A percentile compares a stretch with the other conserved stretches of the same genome.
Conservation (phyloP, 2,113 vertebrate species). For the Chaetodon auriga region DNA sequence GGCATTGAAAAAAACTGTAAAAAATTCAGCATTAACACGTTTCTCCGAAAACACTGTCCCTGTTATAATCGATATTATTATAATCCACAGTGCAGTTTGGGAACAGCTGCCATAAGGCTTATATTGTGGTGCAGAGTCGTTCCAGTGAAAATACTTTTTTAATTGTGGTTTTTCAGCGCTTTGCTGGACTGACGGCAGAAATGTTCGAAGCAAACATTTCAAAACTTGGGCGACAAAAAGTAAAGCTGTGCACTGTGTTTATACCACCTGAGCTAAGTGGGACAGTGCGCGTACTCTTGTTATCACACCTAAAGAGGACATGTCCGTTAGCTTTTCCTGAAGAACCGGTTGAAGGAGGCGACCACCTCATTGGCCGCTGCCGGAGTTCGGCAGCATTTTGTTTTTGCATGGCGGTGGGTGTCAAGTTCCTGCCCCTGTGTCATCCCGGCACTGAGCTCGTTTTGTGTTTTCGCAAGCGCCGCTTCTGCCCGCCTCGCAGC, state of each 20-base stretch:
- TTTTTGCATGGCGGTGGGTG: slow-evolving; percentile 26
- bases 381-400: slow-evolving; percentile 28
- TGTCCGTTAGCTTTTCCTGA: background rate
- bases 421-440: slow-evolving; percentile 38
- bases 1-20: background rate
- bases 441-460: slow-evolving; percentile 33
- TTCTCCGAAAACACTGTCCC: background rate
- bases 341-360: background rate
- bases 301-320: too few species aligned
- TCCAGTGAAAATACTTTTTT: background rate
- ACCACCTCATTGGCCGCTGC: slow-evolving; percentile 4
- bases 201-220: background rate
- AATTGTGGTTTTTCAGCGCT: too few species aligned
- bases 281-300: background rate
- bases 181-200: background rate
- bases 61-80: background rate
- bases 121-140: background rate
- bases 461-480: slow-evolving; percentile 57
- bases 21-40: background rate
- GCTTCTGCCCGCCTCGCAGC: slow-evolving; percentile 55
- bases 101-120: background rate
- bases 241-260: background rate
- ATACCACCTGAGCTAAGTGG: background rate
- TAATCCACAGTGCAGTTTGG: background rate
- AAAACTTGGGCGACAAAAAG: background rate